Conservation (phyloP, 2,797 vertebrate species). For the Sebastiscus tertius region DNA sequence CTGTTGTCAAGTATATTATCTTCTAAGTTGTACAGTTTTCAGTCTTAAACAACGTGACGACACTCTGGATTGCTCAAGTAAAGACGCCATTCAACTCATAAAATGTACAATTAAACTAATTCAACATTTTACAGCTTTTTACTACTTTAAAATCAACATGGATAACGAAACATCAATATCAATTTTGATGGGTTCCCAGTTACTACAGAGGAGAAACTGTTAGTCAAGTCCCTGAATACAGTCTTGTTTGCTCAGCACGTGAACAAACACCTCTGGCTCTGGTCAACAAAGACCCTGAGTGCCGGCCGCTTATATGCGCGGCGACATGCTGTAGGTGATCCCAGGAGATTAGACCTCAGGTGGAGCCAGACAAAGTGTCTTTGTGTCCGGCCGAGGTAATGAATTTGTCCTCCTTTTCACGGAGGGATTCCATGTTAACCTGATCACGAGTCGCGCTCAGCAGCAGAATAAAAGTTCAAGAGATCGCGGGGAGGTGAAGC, state of each 20-base stretch:
- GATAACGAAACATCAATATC: background rate
- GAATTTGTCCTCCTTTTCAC: conserved; percentile 64
- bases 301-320: background rate
- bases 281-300: conserved; percentile 26
- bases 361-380: conserved; percentile 42
- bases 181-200: background rate
- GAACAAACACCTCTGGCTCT: conserved; percentile 25
- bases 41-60: background rate
- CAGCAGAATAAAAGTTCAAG: conserved; percentile 69
- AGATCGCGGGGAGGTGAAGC: conserved; percentile 80
- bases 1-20: background rate
- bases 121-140: background rate
- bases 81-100: background rate
- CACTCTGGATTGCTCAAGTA: background rate
- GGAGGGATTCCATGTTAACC: conserved; percentile 53
- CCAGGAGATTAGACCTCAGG: conserved; percentile 47
- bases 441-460: conserved; percentile 52
- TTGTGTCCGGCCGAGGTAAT: conserved; percentile 54
- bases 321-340: conserved; percentile 34
- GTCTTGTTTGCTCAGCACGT: conserved; percentile 22
- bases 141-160: background rate
- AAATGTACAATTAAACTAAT: background rate
- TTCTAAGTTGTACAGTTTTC: background rate
- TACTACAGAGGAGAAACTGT: background rate
- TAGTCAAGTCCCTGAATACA: conserved; percentile 11